Conservation (phyloP, 2,113 vertebrate genomes). For the Hiodon alosoides region DNA sequence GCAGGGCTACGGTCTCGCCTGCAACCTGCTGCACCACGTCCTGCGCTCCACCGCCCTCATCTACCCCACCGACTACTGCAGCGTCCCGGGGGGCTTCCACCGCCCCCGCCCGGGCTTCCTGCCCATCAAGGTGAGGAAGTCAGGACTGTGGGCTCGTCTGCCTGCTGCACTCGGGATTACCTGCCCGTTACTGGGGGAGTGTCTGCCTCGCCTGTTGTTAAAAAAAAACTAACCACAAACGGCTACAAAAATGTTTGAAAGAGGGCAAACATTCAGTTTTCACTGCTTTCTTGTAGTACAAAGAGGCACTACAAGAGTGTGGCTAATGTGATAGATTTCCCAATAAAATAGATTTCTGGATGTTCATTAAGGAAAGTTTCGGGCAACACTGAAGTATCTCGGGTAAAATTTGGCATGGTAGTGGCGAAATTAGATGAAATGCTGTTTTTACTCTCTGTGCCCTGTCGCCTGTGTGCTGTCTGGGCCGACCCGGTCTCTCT, state of each 20-base stretch:
- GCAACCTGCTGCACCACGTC: conserved; percentile 92
- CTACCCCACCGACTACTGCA: conserved; percentile 98
- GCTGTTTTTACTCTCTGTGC: too few relatives aligned
- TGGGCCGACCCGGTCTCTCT: not conserved
- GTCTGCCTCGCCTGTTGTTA: conserved; percentile 41
- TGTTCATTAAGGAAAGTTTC: too few relatives aligned
- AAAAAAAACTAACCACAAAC: conserved; percentile 11
- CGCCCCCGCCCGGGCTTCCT: conserved; percentile 82
- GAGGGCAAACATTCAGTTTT: too few relatives aligned
- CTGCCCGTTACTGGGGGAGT: conserved; percentile 28
- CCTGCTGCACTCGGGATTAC: conserved; percentile 19
- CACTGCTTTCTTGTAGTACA: too few relatives aligned
- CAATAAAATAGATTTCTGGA: too few relatives aligned
- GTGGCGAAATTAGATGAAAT: too few relatives aligned
- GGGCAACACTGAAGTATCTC: too few relatives aligned
- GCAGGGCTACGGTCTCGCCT: conserved; percentile 92
- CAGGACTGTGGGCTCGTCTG: not conserved
- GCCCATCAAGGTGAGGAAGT: conserved; percentile 82
- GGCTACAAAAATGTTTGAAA: too few relatives aligned
- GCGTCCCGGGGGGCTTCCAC: conserved; percentile 89
- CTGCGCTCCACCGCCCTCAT: conserved; percentile 88
- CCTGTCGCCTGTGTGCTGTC: not conserved
- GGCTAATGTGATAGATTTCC: too few relatives aligned
- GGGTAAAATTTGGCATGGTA: too few relatives aligned
- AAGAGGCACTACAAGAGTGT: too few relatives aligned